Conservation (phyloP, 2,888 invertebrate genomes). For the Drosophila acutilabella region DNA sequence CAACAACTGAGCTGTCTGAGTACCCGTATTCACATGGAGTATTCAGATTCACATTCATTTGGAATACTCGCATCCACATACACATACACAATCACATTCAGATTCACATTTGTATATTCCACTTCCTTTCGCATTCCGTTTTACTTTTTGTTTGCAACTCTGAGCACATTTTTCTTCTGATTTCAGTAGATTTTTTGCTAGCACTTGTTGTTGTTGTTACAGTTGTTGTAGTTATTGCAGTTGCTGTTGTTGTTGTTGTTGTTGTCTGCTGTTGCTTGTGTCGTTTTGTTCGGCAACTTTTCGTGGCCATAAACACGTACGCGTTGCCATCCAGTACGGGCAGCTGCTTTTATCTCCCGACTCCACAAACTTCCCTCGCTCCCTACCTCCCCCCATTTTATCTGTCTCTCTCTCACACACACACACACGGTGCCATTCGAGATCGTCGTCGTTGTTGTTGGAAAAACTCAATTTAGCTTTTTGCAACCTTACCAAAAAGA, state of each 20-base stretch:
- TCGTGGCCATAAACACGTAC: conserved; percentile 78
- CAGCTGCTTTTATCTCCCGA: conserved; percentile 67
- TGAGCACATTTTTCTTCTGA: conserved; percentile 56
- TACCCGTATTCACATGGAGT: conserved; percentile 28
- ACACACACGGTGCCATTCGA: conserved; percentile 37
- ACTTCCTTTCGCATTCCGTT: conserved; percentile 43
- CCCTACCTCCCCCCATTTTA: too few species aligned
- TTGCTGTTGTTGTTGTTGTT: conserved; percentile 26
- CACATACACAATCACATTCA: conserved; percentile 29
- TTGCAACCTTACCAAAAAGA: conserved; percentile 70
- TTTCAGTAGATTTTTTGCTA: conserved; percentile 34
- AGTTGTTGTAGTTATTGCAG: conserved; percentile 24
- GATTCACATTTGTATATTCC: conserved; percentile 23
- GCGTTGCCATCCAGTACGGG: conserved; percentile 63
- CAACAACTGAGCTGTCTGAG: conserved; percentile 17
- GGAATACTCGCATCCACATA: neutral
- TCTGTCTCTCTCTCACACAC: conserved; percentile 8
- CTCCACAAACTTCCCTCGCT: conserved; percentile 19
- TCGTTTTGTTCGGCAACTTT: conserved; percentile 73
- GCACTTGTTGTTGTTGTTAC: conserved; percentile 15
- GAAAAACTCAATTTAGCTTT: conserved; percentile 77
- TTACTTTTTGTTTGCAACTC: conserved; percentile 37
- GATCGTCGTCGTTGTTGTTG: conserved; percentile 61
- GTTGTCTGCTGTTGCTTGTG: conserved; percentile 28
- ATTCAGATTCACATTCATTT: conserved; percentile 24